These are phyloP conservation scores for Halocynthia aurantium DNA, from an alignment of 23 tunicate genomes.

Conservation along the genomic window DNA sequence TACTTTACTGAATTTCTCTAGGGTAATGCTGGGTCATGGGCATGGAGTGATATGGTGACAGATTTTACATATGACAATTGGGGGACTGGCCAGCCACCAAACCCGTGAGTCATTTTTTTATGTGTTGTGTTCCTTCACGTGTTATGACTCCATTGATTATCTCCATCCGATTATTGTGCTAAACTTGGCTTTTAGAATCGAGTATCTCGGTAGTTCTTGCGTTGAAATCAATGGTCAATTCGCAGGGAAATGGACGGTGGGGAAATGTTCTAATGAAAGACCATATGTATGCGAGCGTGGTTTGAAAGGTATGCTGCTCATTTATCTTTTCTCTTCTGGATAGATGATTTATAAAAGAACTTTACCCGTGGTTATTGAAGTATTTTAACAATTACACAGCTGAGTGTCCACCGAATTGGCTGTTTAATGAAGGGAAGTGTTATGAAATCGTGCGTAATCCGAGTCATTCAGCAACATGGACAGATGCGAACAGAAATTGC, in stretches of 20 bases:
- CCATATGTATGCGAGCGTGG: constrained; percentile 73
- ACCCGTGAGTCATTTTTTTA: neutral
- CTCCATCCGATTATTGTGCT: neutral
- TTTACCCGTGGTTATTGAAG: neutral
- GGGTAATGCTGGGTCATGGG: neutral
- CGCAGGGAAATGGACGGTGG: constrained; percentile 30
- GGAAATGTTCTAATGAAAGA: constrained; percentile 36
- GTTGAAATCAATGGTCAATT: constrained; percentile 16
- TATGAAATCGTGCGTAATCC: constrained; percentile 73
- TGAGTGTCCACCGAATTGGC: constrained; percentile 76
- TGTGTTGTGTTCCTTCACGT: no score
- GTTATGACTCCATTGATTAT: no score
- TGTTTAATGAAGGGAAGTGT: constrained; percentile 59
- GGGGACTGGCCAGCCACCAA: neutral
- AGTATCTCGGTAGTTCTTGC: constrained; percentile 67
- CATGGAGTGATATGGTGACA: constrained; percentile 15
- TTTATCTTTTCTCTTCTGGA: no score
- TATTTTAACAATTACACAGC: constrained; percentile 12
- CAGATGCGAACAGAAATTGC: constrained; percentile 53
- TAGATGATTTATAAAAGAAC: neutral
- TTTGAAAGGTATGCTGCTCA: constrained; percentile 36
- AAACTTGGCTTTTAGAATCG: constrained; percentile 18
- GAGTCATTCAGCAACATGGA: constrained; percentile 46
- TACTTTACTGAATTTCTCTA: neutral
- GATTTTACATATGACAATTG: neutral